Base-by-base conservation (phyloP, 1,140 invertebrate genomes). In the Medauroidea extradentata region DNA sequence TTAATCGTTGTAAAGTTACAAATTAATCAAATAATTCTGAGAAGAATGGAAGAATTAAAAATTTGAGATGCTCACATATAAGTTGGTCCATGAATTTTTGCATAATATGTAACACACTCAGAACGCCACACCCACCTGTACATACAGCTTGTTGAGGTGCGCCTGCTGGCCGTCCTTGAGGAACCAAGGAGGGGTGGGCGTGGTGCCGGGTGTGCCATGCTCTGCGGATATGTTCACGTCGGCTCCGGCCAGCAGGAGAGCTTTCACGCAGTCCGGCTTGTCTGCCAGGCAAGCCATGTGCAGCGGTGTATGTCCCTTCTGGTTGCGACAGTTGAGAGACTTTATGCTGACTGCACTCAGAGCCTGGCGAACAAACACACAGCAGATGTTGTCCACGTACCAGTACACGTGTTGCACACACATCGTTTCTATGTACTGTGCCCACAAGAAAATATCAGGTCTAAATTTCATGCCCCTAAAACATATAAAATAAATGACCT, bases 211-310 rank as follows among this genome's bases (percentile, higher is more conserved):
- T 0, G 67, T 50, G 27, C 64, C 60, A 21, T 62, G 49, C 4
- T 67, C 71, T 1, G 83, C 83, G 41, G 82, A 77, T n/a, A 89
- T 80, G 68, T 94, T 94, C 0, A 91, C 89, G 72, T 94, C 87
- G 0, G 91, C 91, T 1, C 91, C 90, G n/a, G 88, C 85, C 9
- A 88, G 67, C 0, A 96, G 68, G 4, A 97, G 73, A 13, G 89
- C 86, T 65, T 90, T 90, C 0, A 96, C 91, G 69, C 90, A 94
- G 4, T 95, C 92, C 0, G 90, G 87, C 62, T 91, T 89, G 66
- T 95, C 88, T 0, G 83, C 83, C 1, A 87, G 71, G 71, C 93
- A 96, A 3, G 93, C 92, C 51, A 92, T 75, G 70, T 95, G 92
- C 1, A 96, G 75, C 0, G 94, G 90, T 0, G 93, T 94, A 63